phyloP scores from a whole-genome alignment of 2,888 invertebrate genomes.

The Daptonema setosum region DNA sequence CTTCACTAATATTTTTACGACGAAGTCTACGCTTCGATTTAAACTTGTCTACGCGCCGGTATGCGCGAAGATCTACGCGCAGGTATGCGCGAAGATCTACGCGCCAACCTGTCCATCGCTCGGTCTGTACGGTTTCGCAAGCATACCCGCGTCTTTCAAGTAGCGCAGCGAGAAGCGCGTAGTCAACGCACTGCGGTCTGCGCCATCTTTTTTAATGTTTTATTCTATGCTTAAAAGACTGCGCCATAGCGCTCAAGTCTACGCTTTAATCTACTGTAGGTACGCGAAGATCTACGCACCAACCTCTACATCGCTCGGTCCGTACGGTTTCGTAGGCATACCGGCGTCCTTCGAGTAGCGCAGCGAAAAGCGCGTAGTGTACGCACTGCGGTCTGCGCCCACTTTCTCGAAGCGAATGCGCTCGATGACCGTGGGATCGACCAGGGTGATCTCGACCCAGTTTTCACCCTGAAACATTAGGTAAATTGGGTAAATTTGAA shows the following conservation, averaged over 20 bases:
- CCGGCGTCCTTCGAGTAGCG: conserved; percentile 5
- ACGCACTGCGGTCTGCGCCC: conserved; percentile 10
- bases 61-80: too few species aligned
- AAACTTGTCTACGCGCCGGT: too few species aligned
- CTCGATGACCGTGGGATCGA: conserved; percentile 15
- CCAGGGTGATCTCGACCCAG: conserved; percentile 12
- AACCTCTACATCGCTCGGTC: too few species aligned
- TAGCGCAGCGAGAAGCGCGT: conserved; percentile 6
- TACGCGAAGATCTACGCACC: too few species aligned
- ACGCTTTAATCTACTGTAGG: too few species aligned
- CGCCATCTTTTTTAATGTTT: conserved; percentile 12
- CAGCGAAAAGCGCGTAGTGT: conserved; percentile 6
- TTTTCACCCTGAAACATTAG: conserved; percentile 2
- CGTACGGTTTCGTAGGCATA: conserved; percentile 4
- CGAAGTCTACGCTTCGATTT: too few species aligned
- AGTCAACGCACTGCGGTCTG: conserved; percentile 9
- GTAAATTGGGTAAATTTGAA: too few species aligned
- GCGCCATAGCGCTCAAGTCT: too few species aligned
- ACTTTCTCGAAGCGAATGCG: conserved; percentile 16
- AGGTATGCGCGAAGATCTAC: too few species aligned
- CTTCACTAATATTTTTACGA: too few species aligned
- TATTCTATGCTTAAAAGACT: too few species aligned
- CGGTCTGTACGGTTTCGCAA: conserved; percentile 3
- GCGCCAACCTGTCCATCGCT: too few species aligned
- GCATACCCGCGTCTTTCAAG: conserved; percentile 4